These are phyloP conservation scores for Argyrosomus regius DNA, from an alignment of 2,797 vertebrate genomes.

Conservation along the genomic window DNA sequence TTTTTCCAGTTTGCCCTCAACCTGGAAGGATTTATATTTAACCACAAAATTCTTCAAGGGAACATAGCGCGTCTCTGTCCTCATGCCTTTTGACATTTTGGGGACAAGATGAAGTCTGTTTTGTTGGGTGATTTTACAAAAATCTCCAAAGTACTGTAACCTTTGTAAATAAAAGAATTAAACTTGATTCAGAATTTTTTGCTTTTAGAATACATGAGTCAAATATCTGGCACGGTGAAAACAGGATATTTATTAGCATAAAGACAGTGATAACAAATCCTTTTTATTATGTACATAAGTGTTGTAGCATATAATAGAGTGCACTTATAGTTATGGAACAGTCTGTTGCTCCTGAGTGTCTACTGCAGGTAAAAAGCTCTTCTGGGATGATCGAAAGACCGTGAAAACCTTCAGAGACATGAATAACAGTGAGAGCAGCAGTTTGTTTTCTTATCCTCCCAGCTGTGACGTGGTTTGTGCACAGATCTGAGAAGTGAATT, in stretches of 20 bases:
- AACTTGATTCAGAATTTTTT: conserved; percentile 12
- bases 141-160: conserved; percentile 9
- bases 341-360: conserved; percentile 79
- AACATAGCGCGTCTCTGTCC: not conserved
- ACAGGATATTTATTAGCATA: conserved; percentile 76
- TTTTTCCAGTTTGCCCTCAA: conserved; percentile 4
- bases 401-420: conserved; percentile 31
- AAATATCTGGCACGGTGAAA: conserved; percentile 53
- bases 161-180: conserved; percentile 62
- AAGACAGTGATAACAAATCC: conserved; percentile 74
- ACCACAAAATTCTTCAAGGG: not conserved
- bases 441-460: conserved; percentile 8
- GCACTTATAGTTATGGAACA: conserved; percentile 73
- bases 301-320: conserved; percentile 57
- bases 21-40: conserved; percentile 17
- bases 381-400: conserved; percentile 29
- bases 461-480: not conserved
- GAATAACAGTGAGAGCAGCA: conserved; percentile 49
- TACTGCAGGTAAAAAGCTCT: conserved; percentile 50
- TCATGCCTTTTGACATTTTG: not conserved
- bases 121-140: not conserved
- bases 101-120: conserved; percentile 1
- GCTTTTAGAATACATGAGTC: conserved; percentile 29
- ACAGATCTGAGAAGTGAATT: conserved; percentile 22
- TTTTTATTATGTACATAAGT: conserved; percentile 66